These are phyloP conservation scores for Callospermophilus lateralis DNA, from an alignment of 2,113 vertebrate genomes.

Conservation along the genomic window DNA sequence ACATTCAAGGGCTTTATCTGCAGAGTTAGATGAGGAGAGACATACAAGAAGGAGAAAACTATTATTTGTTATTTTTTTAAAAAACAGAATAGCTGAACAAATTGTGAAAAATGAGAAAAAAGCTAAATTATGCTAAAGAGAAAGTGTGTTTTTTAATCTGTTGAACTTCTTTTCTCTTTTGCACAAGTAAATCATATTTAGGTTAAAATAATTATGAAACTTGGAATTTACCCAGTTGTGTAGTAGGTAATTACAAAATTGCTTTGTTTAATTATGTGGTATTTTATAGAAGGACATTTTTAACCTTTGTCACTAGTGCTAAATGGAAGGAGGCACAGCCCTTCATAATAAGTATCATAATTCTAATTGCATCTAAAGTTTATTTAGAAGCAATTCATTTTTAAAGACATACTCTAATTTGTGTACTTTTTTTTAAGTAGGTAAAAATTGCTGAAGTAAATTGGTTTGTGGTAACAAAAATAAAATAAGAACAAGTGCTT, in stretches of 20 bases:
- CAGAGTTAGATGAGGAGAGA: neutral
- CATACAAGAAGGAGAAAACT: neutral
- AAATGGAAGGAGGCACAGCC: constrained; percentile 59
- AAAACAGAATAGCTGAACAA: constrained; percentile 10
- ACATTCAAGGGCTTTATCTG: neutral
- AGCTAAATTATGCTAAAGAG: constrained; percentile 38
- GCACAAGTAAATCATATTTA: constrained; percentile 53
- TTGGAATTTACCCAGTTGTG: constrained; percentile 75
- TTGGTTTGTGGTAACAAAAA: constrained; percentile 57
- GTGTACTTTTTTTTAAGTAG: constrained; percentile 44
- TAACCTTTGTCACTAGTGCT: constrained; percentile 73
- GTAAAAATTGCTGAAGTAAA: constrained; percentile 69
- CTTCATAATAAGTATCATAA: constrained; percentile 67
- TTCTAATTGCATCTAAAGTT: constrained; percentile 69
- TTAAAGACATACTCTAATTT: constrained; percentile 54
- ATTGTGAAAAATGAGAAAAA: constrained; percentile 32
- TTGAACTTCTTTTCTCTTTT: constrained; percentile 45
- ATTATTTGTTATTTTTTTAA: constrained; percentile 27
- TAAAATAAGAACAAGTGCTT: constrained; percentile 34
- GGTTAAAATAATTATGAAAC: constrained; percentile 73
- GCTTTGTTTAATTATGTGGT: constrained; percentile 78
- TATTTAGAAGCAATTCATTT: constrained; percentile 73
- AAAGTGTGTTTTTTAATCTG: constrained; percentile 13
- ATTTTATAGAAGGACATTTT: constrained; percentile 75
- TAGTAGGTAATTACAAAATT: constrained; percentile 77